Conservation (phyloP, 2,113 vertebrate genomes). For the Desmodus rotundus region DNA sequence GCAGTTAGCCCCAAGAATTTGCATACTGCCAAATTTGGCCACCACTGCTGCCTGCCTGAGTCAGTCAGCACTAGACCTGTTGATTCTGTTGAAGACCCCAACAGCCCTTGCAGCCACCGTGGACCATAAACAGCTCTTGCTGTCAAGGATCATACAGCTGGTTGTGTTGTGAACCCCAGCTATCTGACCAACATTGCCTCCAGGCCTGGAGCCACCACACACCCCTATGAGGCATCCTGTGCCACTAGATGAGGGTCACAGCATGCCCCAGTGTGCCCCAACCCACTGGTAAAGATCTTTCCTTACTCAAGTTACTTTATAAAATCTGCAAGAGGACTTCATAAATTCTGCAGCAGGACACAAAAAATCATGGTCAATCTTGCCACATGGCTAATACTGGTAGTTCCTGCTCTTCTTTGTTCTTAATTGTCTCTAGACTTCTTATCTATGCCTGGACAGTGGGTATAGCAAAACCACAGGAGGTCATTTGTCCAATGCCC, state of each 20-base stretch:
- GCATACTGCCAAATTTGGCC: background rate
- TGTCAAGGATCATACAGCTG: background rate
- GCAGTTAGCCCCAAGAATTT: background rate
- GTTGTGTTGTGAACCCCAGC: background rate
- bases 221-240: rapidly evolving
- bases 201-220: background rate
- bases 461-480: background rate
- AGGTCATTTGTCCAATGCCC: background rate
- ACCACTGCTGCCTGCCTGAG: background rate
- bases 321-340: background rate
- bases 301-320: background rate
- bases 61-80: background rate
- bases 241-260: background rate
- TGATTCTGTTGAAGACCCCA: background rate
- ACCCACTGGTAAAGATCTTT: background rate
- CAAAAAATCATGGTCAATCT: background rate
- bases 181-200: background rate
- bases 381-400: background rate
- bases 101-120: too few relatives aligned
- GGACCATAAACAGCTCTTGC: background rate
- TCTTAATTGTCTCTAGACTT: background rate
- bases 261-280: background rate
- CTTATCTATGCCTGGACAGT: background rate
- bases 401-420: background rate
- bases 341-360: background rate